Base-by-base conservation (phyloP, 1,140 invertebrate genomes). In the Bombus turneri region DNA sequence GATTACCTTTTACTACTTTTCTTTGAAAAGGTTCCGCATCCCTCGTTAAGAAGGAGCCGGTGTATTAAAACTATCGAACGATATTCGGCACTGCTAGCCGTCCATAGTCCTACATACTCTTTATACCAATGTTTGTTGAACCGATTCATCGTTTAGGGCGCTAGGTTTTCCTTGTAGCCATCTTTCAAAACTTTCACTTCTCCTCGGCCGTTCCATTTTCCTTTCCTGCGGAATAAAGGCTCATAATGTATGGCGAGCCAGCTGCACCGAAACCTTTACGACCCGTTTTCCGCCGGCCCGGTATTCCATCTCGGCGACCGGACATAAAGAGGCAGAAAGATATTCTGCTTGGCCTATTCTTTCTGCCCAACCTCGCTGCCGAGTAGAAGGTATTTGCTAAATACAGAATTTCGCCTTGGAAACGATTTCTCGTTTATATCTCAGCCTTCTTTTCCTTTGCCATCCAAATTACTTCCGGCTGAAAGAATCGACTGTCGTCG, bases 281-380 rank as follows among this genome's bases (percentile, higher is more conserved):
- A 86, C 73, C 74, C 85, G 73, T 71, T 83, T 72, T 77, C 47
- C 73, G 39, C 71, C 72, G 22, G 47, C 22, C 64, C 73, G 62
- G 34, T 41, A 68, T 85, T 77, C 86, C 66, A 37, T 81, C 84
- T 82, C 69, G 41, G 57, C 53, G 15, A 81, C 74, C 66, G 41
- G 74, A 85, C 75, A 87, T 87, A 87, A 90, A 89, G 78, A 82
- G 71, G 37, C 77, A 66, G 83, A 62, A 86, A 86, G 85, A 86
- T 83, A 83, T 86, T 85, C 77, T 62, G 57, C 83, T 81, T 81
- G 57, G 83, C 53, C 83, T 74, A 85, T 85, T 85, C 83, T 85
- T 81, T 81, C 73, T 72, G 77, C 6, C 77, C 37, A 62, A 43
- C 22, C 59, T 62, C 71, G 59, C 41, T 57, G 41, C 28, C 43